Percentiles rank a stretch among this genome's conserved stretches.
phyloP scores from a whole-genome alignment of 2,888 invertebrate species.

The Coelogynopora nodosa region DNA sequence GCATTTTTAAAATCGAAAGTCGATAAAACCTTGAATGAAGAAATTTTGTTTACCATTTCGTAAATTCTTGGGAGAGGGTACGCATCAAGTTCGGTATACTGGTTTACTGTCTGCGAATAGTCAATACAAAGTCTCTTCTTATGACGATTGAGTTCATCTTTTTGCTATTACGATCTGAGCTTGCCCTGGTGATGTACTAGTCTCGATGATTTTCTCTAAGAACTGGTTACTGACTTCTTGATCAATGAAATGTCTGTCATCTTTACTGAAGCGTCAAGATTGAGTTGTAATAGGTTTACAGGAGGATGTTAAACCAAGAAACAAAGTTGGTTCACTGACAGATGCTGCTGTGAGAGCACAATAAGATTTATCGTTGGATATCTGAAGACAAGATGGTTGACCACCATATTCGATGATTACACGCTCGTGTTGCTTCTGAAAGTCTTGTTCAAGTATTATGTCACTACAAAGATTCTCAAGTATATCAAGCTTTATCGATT shows the following conservation, averaged over 20 bases:
- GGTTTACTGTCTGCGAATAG: conserved; percentile 20
- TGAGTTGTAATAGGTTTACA: background rate
- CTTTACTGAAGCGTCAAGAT: background rate
- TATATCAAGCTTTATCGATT: background rate
- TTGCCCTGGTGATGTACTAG: background rate
- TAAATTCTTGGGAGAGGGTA: conserved; percentile 27
- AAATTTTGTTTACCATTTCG: conserved; percentile 23
- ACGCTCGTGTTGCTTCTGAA: background rate
- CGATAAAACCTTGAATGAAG: conserved; percentile 28
- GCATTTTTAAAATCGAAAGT: conserved; percentile 11
- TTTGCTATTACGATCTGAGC: background rate
- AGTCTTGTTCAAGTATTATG: background rate
- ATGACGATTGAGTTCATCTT: background rate
- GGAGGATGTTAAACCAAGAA: background rate
- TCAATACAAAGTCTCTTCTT: background rate
- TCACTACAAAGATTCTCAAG: background rate
- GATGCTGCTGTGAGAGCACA: background rate
- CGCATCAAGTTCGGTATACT: conserved; percentile 24
- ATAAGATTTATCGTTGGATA: background rate
- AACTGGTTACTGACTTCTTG: background rate
- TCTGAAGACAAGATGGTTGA: background rate
- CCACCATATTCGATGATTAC: background rate
- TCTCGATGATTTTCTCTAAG: background rate
- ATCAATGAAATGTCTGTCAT: background rate
- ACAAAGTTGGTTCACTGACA: background rate